Base-by-base conservation (phyloP, 2,797 vertebrate genomes). In the Threskiornis aethiopicus region DNA sequence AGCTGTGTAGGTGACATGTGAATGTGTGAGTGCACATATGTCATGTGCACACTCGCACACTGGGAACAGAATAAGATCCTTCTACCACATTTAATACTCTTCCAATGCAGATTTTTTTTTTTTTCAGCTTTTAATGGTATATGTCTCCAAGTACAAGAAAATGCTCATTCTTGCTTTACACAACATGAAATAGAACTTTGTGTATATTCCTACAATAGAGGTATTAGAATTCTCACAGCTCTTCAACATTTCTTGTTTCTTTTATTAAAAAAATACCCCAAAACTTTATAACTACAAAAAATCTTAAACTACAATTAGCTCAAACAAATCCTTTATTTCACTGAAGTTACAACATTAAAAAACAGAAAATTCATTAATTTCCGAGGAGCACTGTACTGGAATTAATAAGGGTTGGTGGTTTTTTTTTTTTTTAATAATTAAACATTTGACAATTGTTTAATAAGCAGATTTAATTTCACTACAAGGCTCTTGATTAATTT, bases 391-490 rank as follows among this genome's bases (percentile, higher is more conserved):
- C 4, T 84, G 17, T 46, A 61, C 10, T 90, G 20, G 31, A 87
- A 89, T 91, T 83, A 79, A 89, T 64, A 72, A 80, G 14, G 2
- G 3, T 1, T 28, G 37, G 37, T 37, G 8, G 37, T 37, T 39
- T 39, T 1, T 28, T 11, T 55, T 24, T 35, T 35, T 19, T 54
- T 57, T 57, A 87, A 94, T 84, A 83, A 83, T 76, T 87, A 86
- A 93, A 72, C 6, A 66, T 71, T 90, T 2, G 9, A 64, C 46
- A 70, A 44, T n/a, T 66, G 42, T 67, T 80, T 94, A 89, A 93
- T 87, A 85, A 95, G 17, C 11, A 95, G 52, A 88, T 90, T 87
- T 73, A 51, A 72, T 90, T 90, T 90, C 18, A 90, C 71, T 85
- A 80, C 49, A 83, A 95, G 31, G 7, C 9, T 71, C 26, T 66